These are phyloP conservation scores for Psococerastis gibbosa DNA, from an alignment of 2,888 invertebrate genomes.

Conservation along the genomic window DNA sequence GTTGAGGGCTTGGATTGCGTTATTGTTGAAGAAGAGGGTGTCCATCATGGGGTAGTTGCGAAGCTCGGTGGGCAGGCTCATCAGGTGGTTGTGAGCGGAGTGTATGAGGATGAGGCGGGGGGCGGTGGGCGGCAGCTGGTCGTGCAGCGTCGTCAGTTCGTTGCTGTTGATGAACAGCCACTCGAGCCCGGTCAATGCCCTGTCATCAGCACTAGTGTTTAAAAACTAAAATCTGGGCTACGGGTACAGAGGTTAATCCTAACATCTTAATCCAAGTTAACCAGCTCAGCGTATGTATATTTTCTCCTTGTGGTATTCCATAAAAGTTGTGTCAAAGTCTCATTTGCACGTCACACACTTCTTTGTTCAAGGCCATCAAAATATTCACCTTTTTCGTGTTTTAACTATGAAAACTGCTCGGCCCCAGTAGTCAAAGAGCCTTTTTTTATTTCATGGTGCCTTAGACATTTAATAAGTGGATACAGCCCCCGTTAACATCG, in stretches of 20 bases:
- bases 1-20: conserved; percentile 47
- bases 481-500: too few relatives aligned
- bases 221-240: too few relatives aligned
- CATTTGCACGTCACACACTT: too few relatives aligned
- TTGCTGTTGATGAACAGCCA: conserved; percentile 66
- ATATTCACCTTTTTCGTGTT: too few relatives aligned
- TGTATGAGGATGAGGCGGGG: conserved; percentile 45
- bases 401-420: too few relatives aligned
- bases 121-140: conserved; percentile 49
- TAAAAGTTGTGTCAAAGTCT: too few relatives aligned
- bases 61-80: conserved; percentile 49
- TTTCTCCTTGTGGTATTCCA: too few relatives aligned
- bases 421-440: too few relatives aligned
- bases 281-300: too few relatives aligned
- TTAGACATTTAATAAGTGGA: too few relatives aligned
- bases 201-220: conserved; percentile 16
- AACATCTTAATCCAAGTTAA: conserved; percentile 12
- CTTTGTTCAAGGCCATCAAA: too few relatives aligned
- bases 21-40: conserved; percentile 50
- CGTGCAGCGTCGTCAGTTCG: conserved; percentile 50
- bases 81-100: conserved; percentile 52
- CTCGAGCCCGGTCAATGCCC: conserved; percentile 46
- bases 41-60: conserved; percentile 47
- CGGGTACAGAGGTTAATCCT: neutral
- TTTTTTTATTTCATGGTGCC: too few relatives aligned